Percentiles rank a stretch among this genome's conserved stretches.
phyloP scores from a whole-genome alignment of 2,113 vertebrate species.

The Mionectes macconnelli region DNA sequence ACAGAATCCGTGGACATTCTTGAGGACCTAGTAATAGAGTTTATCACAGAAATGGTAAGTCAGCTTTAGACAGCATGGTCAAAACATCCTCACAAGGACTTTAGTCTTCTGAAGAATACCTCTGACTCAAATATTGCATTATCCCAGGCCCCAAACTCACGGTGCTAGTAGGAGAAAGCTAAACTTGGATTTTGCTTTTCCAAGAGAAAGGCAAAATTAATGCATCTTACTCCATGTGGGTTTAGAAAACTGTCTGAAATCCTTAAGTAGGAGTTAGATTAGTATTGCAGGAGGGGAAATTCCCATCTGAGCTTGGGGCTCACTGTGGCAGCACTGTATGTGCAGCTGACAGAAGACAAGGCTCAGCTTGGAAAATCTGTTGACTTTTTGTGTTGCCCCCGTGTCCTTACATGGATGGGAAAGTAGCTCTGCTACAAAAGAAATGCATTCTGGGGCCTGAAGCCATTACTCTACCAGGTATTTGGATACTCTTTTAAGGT shows the following conservation, averaged over 20 bases:
- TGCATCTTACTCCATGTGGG: neutral
- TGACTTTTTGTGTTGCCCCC: neutral
- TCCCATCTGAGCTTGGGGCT: neutral
- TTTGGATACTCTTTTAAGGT: neutral
- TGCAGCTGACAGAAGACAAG: neutral
- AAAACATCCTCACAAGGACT: neutral
- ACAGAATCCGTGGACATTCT: conserved; percentile 98
- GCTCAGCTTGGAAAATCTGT: neutral
- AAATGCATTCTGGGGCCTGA: neutral
- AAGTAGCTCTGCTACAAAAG: neutral
- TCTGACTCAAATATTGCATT: neutral
- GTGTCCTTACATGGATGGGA: neutral
- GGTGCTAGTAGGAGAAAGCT: neutral
- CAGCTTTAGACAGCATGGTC: neutral
- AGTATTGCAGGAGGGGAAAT: neutral
- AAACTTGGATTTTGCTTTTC: neutral
- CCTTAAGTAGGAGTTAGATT: neutral
- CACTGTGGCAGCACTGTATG: neutral
- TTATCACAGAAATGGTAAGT: conserved; percentile 95
- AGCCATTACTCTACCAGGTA: neutral
- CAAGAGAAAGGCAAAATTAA: neutral
- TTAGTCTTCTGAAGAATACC: neutral
- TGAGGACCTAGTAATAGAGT: conserved; percentile 97
- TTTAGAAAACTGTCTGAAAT: neutral
- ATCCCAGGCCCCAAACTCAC: neutral